These are phyloP conservation scores for Vespertilio murinus DNA, from an alignment of 2,797 vertebrate species.

Conservation along the genomic window DNA sequence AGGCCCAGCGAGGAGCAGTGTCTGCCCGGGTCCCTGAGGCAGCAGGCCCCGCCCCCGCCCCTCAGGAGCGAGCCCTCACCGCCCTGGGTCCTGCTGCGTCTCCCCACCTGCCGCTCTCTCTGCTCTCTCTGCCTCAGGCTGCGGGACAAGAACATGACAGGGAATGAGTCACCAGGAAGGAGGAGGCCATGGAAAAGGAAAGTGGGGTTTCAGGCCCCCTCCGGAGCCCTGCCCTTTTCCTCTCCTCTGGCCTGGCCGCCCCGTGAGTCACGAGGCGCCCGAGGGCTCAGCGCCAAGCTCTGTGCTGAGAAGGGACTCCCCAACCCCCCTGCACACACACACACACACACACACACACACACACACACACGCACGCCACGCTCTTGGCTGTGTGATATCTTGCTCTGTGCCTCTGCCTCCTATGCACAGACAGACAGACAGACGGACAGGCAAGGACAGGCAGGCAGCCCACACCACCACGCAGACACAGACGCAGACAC, in stretches of 20 bases:
- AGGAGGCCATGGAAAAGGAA: slow-evolving; percentile 52
- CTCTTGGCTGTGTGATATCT: neutral
- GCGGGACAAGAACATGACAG: neutral
- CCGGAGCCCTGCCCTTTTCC: slow-evolving; percentile 59
- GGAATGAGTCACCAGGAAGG: slow-evolving; percentile 59
- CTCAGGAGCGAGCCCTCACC: neutral
- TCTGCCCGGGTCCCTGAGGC: neutral
- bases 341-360: neutral
- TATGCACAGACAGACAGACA: neutral
- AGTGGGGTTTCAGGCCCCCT: slow-evolving; percentile 44
- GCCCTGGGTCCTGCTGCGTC: neutral
- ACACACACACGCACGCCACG: neutral
- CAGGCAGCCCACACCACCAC: neutral
- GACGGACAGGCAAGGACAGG: neutral
- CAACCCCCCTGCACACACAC: no score
- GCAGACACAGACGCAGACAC: neutral
- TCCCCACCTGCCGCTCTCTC: neutral
- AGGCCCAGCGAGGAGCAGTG: neutral
- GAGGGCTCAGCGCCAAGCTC: neutral
- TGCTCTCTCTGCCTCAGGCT: neutral
- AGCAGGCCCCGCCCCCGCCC: neutral
- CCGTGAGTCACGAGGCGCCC: slow-evolving; percentile 70
- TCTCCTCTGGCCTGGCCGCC: slow-evolving; percentile 55
- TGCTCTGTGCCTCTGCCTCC: neutral
- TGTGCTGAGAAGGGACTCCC: neutral